Evolutionary conservation across 2,113 vertebrate species (phyloP).

Genomic region (Sinocyclocheilus anophthalmus): DNA sequence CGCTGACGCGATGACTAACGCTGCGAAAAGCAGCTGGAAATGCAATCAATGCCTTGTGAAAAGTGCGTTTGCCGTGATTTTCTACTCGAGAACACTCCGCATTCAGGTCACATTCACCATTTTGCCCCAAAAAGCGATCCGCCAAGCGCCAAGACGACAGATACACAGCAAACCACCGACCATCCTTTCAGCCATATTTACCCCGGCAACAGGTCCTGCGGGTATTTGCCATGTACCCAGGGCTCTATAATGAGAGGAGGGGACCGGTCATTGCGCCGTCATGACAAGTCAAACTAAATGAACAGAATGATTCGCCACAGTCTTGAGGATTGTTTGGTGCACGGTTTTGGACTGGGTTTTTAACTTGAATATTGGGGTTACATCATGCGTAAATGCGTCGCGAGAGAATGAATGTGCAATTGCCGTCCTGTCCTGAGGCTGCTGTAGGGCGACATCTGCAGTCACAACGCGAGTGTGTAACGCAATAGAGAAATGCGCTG

Average conservation of each 20-base stretch:
- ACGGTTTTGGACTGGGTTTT: neutral
- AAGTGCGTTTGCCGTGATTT: slow-evolving; percentile 56
- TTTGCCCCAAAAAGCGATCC: slow-evolving; percentile 50
- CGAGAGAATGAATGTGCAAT: slow-evolving; percentile 34
- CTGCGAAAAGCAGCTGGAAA: slow-evolving; percentile 73
- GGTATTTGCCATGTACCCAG: slow-evolving; percentile 45
- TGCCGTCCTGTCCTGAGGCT: slow-evolving; percentile 29
- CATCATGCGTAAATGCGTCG: slow-evolving; percentile 54
- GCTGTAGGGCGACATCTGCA: slow-evolving; percentile 60
- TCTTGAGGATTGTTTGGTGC: neutral
- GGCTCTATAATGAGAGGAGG: slow-evolving; percentile 43
- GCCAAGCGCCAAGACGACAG: slow-evolving; percentile 26
- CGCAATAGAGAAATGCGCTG: neutral
- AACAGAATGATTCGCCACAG: neutral
- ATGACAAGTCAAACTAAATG: slow-evolving; percentile 27
- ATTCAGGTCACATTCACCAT: slow-evolving; percentile 60
- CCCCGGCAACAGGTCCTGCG: slow-evolving; percentile 61
- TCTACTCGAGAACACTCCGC: slow-evolving; percentile 41
- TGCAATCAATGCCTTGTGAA: slow-evolving; percentile 57
- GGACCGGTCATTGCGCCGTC: slow-evolving; percentile 35
- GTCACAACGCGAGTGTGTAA: slow-evolving; percentile 16
- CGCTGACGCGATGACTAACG: slow-evolving; percentile 73
- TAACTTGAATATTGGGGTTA: slow-evolving; percentile 39
- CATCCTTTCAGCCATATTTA: slow-evolving; percentile 49
- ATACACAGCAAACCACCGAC: slow-evolving; percentile 36